Evolutionary conservation across 1,140 invertebrate species (phyloP), one percentile per base, ranked within the genome.

Genomic region (Phortica variegata): DNA sequence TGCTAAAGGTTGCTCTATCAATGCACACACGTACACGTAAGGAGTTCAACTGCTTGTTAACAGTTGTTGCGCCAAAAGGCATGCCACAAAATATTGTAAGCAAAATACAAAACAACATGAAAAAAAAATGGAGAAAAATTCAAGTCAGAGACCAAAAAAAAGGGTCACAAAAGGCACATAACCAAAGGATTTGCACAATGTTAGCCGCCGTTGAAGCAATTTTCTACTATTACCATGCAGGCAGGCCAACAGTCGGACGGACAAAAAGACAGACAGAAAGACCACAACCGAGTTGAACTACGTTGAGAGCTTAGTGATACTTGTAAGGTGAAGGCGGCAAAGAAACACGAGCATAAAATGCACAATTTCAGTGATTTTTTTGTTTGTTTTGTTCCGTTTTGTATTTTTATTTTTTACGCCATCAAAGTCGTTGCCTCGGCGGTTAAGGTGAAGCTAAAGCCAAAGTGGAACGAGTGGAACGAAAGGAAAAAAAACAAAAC

Each of bases 1-100:
- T n/a, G n/a, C n/a, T n/a, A n/a, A n/a, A n/a, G n/a, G n/a, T n/a
- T n/a, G n/a, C n/a, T n/a, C n/a, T n/a, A n/a, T n/a, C n/a, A n/a
- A 47, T 12, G 15, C n/a, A 43, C 2, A 31, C 17, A 38, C 10
- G 12, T 20, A 32, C 5, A 16, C 12, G 10, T 33, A 39, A 65
- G 69, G 69, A 68, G 63, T 68, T 68, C 63, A 68, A 68, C 65
- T 68, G 63, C 60, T 65, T 68, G 65, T 68, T 68, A 68, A 68
- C 63, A 68, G 63, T 65, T 69, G 58, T 54, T 63, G 63, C 60
- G 56, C 58, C 65, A 66, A 66, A 58, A 58, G 38, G 47, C 42
- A 52, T 40, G 49, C n/a, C n/a, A n/a, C 23, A 26, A 26, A 26
- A 13, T 7, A 36, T 36, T 38, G 18, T 38, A 38, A 38, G 36